A percentile compares a stretch with the other conserved stretches of the same genome.
Conservation (phyloP, 2,797 vertebrate genomes). For the Glossophaga mutica region DNA sequence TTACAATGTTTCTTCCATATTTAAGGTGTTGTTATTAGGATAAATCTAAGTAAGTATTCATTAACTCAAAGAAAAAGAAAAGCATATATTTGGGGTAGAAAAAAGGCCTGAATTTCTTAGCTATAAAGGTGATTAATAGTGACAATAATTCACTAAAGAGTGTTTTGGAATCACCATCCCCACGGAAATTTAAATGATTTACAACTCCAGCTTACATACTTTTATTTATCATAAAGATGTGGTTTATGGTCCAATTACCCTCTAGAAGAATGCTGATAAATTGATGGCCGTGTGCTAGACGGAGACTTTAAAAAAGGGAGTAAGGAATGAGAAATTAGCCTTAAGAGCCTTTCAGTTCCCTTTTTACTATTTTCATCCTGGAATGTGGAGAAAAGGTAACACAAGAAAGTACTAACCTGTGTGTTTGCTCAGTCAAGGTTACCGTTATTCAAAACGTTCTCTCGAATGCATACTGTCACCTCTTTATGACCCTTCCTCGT, state of each 20-base stretch:
- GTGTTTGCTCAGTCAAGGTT: neutral
- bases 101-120: neutral
- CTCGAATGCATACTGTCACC: neutral
- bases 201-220: neutral
- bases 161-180: neutral
- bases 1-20: neutral
- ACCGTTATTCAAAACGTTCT: neutral
- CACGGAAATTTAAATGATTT: constrained; percentile 18
- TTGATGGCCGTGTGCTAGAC: neutral
- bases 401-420: neutral
- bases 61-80: neutral
- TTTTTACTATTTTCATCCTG: neutral
- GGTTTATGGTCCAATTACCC: neutral
- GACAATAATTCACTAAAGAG: neutral
- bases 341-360: neutral
- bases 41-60: neutral
- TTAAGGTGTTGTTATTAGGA: neutral
- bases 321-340: neutral
- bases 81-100: neutral
- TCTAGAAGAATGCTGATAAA: constrained; percentile 30
- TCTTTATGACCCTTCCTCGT: neutral
- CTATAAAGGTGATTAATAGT: constrained; percentile 26
- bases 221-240: constrained; percentile 1
- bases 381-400: constrained; percentile 20
- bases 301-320: neutral